A percentile compares a stretch with the other conserved stretches of the same genome.
These are phyloP conservation scores for Neopelma chrysocephalum DNA, from an alignment of 2,797 vertebrate species.

Conservation along the genomic window DNA sequence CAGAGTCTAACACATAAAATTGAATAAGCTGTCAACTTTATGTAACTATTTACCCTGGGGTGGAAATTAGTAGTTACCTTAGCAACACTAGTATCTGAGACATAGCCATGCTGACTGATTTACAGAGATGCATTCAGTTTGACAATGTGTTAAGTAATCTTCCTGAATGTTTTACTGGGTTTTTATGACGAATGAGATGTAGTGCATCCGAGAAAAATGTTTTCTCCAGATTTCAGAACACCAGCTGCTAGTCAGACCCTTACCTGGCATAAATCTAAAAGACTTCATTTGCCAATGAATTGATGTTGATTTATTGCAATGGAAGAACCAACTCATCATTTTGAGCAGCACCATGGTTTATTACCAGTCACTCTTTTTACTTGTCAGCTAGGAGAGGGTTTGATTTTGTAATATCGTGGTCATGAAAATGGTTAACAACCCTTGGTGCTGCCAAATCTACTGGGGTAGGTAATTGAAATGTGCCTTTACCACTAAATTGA, in stretches of 20 bases:
- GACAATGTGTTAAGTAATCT: constrained; percentile 33
- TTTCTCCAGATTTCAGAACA: background rate
- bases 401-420: constrained; percentile 5
- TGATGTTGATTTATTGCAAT: constrained; percentile 25
- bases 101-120: constrained; percentile 41
- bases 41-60: constrained; percentile 71
- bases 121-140: constrained; percentile 43
- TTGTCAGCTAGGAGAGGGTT: background rate
- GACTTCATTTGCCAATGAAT: background rate
- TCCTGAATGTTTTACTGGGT: constrained; percentile 35
- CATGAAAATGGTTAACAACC: background rate
- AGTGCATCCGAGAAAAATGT: constrained; percentile 8
- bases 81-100: constrained; percentile 65
- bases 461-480: background rate
- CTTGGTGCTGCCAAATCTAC: background rate
- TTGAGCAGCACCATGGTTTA: background rate
- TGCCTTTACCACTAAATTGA: background rate
- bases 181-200: background rate
- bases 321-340: constrained; percentile 8
- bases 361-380: background rate
- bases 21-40: constrained; percentile 68
- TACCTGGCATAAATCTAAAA: constrained; percentile 16
- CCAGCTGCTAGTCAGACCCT: background rate
- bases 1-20: constrained; percentile 67
- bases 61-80: constrained; percentile 76